A percentile compares a stretch with the other conserved stretches of the same genome.
Evolutionary conservation across 2,113 vertebrate species (phyloP).

Genomic region (Corythoichthys haematopterus): DNA sequence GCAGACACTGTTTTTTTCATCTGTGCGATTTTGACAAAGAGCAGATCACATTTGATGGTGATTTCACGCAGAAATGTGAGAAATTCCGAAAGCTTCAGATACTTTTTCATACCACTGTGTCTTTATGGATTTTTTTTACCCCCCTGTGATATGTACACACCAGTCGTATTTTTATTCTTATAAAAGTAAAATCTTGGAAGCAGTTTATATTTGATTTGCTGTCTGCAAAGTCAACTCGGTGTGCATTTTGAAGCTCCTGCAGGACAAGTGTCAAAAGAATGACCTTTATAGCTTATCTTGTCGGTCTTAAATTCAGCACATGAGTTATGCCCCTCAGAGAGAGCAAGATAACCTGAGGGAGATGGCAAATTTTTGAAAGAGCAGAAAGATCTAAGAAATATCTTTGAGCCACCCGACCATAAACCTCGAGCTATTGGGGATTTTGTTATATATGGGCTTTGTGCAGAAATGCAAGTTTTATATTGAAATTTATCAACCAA

Average conservation of each 20-base stretch:
- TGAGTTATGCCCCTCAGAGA: neutral
- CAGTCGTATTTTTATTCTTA: neutral
- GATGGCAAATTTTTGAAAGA: neutral
- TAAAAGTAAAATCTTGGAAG: neutral
- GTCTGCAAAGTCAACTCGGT: neutral
- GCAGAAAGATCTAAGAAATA: neutral
- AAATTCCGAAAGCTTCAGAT: too few relatives aligned
- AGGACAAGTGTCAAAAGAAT: neutral
- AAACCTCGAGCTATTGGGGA: neutral
- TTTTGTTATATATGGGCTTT: neutral
- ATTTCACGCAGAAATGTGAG: too few relatives aligned
- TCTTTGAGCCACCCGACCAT: neutral
- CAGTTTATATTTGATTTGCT: constrained; percentile 4
- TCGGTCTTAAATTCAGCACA: constrained; percentile 3
- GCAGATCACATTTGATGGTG: too few relatives aligned
- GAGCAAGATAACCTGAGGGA: neutral
- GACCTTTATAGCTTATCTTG: constrained; percentile 6
- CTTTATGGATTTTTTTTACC: too few relatives aligned
- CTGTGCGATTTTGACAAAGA: too few relatives aligned
- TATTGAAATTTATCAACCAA: constrained; percentile 33
- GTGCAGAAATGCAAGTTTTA: constrained; percentile 12
- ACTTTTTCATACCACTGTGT: too few relatives aligned
- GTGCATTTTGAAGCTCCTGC: constrained; percentile 1
- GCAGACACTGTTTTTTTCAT: too few relatives aligned
- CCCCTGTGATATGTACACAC: neutral